Evolutionary conservation across 1,140 invertebrate species (phyloP).

Genomic region (Rhagoletis zephyria): DNA sequence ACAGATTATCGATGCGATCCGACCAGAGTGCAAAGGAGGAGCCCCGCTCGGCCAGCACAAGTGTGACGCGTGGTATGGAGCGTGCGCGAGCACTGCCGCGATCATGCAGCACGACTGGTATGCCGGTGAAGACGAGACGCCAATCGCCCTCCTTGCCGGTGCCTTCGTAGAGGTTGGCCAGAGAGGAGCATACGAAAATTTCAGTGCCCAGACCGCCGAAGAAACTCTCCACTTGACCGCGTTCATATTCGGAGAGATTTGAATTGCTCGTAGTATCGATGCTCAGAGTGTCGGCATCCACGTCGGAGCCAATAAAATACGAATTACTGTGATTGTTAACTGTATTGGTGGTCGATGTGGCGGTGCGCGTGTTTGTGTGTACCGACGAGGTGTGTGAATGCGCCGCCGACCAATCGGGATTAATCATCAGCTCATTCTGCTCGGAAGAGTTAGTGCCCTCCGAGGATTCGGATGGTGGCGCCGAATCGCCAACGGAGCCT

Average conservation of each 20-base stretch:
- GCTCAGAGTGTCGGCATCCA: slow-evolving; percentile 70
- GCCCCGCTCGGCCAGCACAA: slow-evolving; percentile 86
- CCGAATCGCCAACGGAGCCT: slow-evolving; percentile 71
- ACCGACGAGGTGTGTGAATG: slow-evolving; percentile 62
- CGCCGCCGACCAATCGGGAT: slow-evolving; percentile 67
- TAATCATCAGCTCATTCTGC: slow-evolving; percentile 67
- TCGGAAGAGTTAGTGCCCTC: slow-evolving; percentile 71
- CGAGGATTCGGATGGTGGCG: slow-evolving; percentile 71
- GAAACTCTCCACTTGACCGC: slow-evolving; percentile 85
- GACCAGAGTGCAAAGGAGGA: slow-evolving; percentile 89
- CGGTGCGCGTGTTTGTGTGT: slow-evolving; percentile 31
- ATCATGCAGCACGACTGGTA: slow-evolving; percentile 86
- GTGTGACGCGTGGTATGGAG: slow-evolving; percentile 81
- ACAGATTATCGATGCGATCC: slow-evolving; percentile 85
- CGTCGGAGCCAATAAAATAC: slow-evolving; percentile 68
- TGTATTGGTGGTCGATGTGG: slow-evolving; percentile 60
- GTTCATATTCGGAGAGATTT: slow-evolving; percentile 80
- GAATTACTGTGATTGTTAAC: slow-evolving; percentile 59
- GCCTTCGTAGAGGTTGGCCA: slow-evolving; percentile 85
- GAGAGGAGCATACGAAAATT: slow-evolving; percentile 84
- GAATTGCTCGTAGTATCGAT: slow-evolving; percentile 72
- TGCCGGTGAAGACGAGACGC: slow-evolving; percentile 85
- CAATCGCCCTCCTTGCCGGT: slow-evolving; percentile 78
- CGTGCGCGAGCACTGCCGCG: slow-evolving; percentile 82
- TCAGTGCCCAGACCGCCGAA: slow-evolving; percentile 85